Base-by-base conservation (phyloP, 2,888 invertebrate genomes). In the Lithophane leautieri region DNA sequence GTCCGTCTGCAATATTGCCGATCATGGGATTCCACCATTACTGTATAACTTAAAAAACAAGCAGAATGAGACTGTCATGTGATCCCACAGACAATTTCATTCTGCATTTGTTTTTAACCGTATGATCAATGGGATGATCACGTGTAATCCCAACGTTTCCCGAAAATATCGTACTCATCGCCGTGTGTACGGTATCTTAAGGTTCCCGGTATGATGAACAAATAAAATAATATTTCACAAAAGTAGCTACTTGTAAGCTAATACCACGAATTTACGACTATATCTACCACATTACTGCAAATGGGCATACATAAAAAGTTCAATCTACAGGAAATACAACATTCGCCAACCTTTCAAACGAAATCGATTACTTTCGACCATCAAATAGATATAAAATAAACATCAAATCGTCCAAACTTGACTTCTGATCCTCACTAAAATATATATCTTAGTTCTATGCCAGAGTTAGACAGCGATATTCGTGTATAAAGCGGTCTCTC, bases 371-470 rank as follows among this genome's bases (percentile, higher is more conserved):
- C 40, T 56, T 44, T 54, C 25, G 19, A 73, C 79, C 76, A 82
- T 84, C 66, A 78, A 86, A 85, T 60, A 67, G 34, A 72, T 28
- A 85, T 86, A 79, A 86, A 86, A 86, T 65, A 70, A 40, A 76
- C 65, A 73, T 82, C 70, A 70, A 82, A 84, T 62, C 40, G 19
- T 66, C n/a, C 71, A 60, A 81, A 74, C 63, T 66, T 52, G 73
- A 76, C 78, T 77, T 70, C 44, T 44, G 56, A 72, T 44, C 34
- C 1, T 14, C 70, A 56, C 28, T 56, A 72, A 72, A 70, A 70
- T 34, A 70, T 56, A 54, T 60, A 69, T 70, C 40, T 72, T 74
- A 70, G 47, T 73, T 75, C 58, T 61, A 62, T n/a, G 34, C 16
- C 1, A 60, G 70, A 78, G 9, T 47, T 52, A 58, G 75, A 71